A percentile compares a stretch with the other conserved stretches of the same genome.
Conservation (phyloP, 2,113 vertebrate species). For the Oceanites oceanicus region DNA sequence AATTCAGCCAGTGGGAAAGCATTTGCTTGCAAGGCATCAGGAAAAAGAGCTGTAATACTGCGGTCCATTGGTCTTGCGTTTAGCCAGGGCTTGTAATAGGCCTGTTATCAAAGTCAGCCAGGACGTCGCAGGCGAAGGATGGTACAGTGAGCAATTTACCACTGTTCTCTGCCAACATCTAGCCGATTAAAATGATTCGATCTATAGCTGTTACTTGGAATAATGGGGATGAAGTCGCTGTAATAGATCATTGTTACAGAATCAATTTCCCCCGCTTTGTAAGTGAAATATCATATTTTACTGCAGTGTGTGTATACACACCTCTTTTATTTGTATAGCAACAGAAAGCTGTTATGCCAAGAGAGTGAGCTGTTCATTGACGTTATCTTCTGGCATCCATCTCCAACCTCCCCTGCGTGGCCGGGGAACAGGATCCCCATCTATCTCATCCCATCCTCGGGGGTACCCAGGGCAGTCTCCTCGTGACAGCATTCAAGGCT, state of each 20-base stretch:
- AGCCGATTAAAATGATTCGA: not conserved
- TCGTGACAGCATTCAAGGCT: not conserved
- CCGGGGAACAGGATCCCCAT: not conserved
- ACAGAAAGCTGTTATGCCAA: not conserved
- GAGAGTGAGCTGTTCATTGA: not conserved
- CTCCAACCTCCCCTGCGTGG: not conserved
- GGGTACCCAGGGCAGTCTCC: not conserved
- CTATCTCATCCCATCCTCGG: not conserved
- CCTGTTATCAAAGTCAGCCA: not conserved
- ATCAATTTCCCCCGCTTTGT: not conserved
- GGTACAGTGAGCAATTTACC: not conserved
- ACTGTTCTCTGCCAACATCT: not conserved
- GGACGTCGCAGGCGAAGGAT: not conserved
- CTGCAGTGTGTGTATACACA: not conserved
- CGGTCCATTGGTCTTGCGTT: not conserved
- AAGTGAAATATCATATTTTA: slow-evolving; percentile 11
- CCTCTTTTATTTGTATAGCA: not conserved
- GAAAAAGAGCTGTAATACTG: not conserved
- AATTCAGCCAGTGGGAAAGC: not conserved
- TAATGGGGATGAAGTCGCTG: not conserved
- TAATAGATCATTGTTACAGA: slow-evolving; percentile 1
- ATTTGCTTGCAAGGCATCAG: not conserved
- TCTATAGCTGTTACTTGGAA: slow-evolving; percentile 4
- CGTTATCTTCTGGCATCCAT: not conserved
- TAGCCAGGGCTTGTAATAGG: not conserved